Evolutionary conservation across 1,140 invertebrate species (phyloP).

Genomic region (Zaprionus kolodkinae): DNA sequence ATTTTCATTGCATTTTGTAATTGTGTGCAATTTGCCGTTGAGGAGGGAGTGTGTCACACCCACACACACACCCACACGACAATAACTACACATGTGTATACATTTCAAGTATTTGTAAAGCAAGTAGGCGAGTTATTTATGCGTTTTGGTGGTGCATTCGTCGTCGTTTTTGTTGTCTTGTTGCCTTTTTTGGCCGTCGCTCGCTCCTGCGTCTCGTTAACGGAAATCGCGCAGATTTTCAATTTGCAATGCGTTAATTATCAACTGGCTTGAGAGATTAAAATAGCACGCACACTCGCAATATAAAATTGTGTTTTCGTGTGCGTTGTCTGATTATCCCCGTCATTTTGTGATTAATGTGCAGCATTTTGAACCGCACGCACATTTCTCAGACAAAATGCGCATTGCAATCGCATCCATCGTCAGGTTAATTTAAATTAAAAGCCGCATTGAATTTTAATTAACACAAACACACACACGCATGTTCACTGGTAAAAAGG

Average conservation of each 20-base stretch:
- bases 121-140: conserved; percentile 57
- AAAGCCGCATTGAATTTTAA: conserved; percentile 63
- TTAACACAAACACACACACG: conserved; percentile 46
- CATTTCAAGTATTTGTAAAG: conserved; percentile 76
- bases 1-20: conserved; percentile 82
- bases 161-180: conserved; percentile 10
- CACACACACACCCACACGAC: neutral
- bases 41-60: neutral
- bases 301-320: conserved; percentile 11
- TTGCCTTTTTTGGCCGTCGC: conserved; percentile 31
- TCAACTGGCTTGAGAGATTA: conserved; percentile 77
- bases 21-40: conserved; percentile 69
- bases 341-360: conserved; percentile 73
- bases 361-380: conserved; percentile 65
- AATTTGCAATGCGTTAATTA: conserved; percentile 76
- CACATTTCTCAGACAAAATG: conserved; percentile 61
- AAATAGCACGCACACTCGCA: conserved; percentile 43
- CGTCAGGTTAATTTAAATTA: conserved; percentile 77
- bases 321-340: conserved; percentile 70
- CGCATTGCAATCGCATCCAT: conserved; percentile 45
- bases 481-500: neutral
- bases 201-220: conserved; percentile 47
- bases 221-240: conserved; percentile 75
- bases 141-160: conserved; percentile 27
- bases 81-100: conserved; percentile 38